Percentiles rank a stretch among this genome's conserved stretches.
Conservation (phyloP, 2,113 vertebrate species). For the Lota lota region DNA sequence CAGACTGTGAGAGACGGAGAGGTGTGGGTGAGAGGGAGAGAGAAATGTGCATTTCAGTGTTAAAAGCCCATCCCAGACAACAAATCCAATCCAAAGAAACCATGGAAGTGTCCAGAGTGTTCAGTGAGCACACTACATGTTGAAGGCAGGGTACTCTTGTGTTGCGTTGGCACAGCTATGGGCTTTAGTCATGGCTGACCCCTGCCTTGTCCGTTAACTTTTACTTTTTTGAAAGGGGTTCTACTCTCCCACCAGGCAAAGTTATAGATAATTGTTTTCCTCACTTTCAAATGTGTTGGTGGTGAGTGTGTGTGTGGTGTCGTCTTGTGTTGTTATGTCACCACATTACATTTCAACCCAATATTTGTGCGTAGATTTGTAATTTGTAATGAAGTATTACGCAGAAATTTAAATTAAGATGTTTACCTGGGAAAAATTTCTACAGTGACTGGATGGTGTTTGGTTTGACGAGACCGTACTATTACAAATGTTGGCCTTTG, state of each 20-base stretch:
- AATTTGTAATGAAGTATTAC: background rate
- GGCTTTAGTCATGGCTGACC: no score
- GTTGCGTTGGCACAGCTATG: background rate
- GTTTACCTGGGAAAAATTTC: constrained; percentile 71
- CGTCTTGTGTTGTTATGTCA: constrained; percentile 1
- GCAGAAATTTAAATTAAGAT: constrained; percentile 28
- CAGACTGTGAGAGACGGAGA: constrained; percentile 7
- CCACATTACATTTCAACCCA: background rate
- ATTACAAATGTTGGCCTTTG: background rate
- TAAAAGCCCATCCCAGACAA: no score
- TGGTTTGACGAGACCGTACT: constrained; percentile 17
- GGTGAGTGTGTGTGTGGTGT: background rate
- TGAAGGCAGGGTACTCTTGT: background rate
- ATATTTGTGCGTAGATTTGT: background rate
- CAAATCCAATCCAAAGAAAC: constrained; percentile 8
- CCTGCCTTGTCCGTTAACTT: background rate
- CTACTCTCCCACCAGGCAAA: background rate
- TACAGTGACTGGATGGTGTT: constrained; percentile 32
- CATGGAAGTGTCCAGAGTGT: constrained; percentile 10
- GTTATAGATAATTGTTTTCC: no score
- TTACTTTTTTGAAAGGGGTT: background rate
- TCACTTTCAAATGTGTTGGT: background rate
- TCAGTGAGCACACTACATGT: background rate
- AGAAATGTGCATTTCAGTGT: constrained; percentile 67
- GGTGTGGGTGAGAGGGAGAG: constrained; percentile 20